A percentile compares a stretch with the other conserved stretches of the same genome.
These are phyloP conservation scores for Littorina saxatilis DNA, from an alignment of 1,140 invertebrate genomes.

Conservation along the genomic window DNA sequence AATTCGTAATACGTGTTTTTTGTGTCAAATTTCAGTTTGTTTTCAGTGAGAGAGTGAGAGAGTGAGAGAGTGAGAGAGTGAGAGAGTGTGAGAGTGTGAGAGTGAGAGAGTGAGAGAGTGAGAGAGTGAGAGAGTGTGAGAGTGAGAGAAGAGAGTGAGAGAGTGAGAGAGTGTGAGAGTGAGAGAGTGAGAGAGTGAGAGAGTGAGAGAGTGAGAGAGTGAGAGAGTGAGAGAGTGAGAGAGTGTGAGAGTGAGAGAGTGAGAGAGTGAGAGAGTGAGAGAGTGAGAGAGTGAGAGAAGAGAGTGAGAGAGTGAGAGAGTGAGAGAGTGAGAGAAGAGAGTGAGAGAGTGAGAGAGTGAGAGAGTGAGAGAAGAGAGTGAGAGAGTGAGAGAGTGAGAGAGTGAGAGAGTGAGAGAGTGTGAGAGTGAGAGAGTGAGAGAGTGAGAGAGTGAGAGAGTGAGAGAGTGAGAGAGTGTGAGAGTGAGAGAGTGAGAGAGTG, in stretches of 20 bases:
- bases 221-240: conserved; percentile 35
- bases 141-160: background rate
- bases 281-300: background rate
- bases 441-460: too few relatives aligned
- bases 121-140: conserved; percentile 24
- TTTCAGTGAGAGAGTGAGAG: background rate
- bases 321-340: background rate
- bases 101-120: conserved; percentile 21
- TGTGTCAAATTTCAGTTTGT: too few relatives aligned
- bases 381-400: too few relatives aligned
- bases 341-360: background rate
- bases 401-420: too few relatives aligned
- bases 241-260: conserved; percentile 33
- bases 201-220: conserved; percentile 35
- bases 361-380: too few relatives aligned
- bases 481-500: too few relatives aligned
- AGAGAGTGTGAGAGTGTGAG: conserved; percentile 11
- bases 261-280: background rate
- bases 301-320: background rate
- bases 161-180: background rate
- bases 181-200: conserved; percentile 10
- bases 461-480: too few relatives aligned
- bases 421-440: too few relatives aligned
- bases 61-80: conserved; percentile 24
- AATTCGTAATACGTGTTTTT: too few relatives aligned